Conservation (phyloP, 1,140 invertebrate species). For the Trinorchestia longiramus region DNA sequence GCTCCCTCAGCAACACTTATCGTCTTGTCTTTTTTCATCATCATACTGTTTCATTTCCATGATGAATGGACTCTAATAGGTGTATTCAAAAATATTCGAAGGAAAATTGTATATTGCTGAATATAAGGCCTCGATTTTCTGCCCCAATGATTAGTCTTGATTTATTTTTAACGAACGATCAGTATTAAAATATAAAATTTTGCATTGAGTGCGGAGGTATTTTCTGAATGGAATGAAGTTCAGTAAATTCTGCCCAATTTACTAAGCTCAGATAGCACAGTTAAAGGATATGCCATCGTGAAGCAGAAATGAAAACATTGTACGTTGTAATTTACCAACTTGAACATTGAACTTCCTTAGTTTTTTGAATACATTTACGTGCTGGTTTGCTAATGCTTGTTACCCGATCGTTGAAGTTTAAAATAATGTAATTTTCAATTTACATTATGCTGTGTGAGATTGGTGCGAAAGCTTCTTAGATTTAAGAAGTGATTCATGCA, state of each 20-base stretch:
- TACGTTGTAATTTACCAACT: neutral
- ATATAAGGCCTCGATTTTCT: neutral
- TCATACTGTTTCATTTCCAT: neutral
- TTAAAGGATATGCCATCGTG: neutral
- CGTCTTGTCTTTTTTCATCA: neutral
- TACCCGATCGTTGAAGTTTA: neutral
- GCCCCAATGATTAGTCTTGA: neutral
- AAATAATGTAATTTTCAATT: neutral
- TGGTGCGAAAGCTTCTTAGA: neutral
- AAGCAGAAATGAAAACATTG: neutral
- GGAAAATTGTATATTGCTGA: neutral
- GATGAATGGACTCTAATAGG: neutral
- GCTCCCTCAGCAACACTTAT: neutral
- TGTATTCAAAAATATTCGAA: neutral
- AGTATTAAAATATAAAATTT: neutral
- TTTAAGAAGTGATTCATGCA: neutral
- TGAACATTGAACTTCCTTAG: neutral
- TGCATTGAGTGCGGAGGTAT: neutral
- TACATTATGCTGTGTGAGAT: neutral
- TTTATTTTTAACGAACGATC: neutral
- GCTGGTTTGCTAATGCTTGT: neutral
- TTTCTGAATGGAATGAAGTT: neutral
- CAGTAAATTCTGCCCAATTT: neutral
- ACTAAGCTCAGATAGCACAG: neutral
- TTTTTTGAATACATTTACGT: neutral